Base-by-base conservation (phyloP, 2,888 invertebrate genomes). In the Notodonta dromedarius region DNA sequence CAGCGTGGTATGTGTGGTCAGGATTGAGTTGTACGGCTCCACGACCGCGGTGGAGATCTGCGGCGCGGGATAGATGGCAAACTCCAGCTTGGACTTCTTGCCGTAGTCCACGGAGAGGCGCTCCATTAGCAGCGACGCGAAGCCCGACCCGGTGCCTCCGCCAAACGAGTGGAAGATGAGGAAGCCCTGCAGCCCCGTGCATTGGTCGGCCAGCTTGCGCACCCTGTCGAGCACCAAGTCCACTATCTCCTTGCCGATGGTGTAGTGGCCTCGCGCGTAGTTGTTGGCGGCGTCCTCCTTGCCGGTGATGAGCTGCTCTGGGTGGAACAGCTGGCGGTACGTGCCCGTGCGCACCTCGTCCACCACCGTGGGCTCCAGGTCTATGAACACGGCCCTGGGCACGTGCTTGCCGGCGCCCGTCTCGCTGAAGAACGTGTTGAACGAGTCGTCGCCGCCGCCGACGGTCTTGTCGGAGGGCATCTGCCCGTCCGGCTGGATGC, bases 211-310 rank as follows among this genome's bases (percentile, higher is more conserved):
- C 79, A 97, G 91, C 87, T 97, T 98, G 67, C 98, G 95, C 71
- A 98, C 96, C 61, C 98, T 94, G 91, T 98, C 98, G 74, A 98
- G 93, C 6, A 98, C 98, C 67, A 98, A 94, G 82, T 98, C 98
- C 13, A 98, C 98, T 74, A 98, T 98, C 90, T 98, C 98, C 86
- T 97, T 97, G 76, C 98, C 99, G 83, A 99, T 97, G 58, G 98
- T 99, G 94, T 99, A 99, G 90, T 99, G 99, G 59, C 99, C 99
- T 79, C 99, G 95, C 44, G 99, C 99, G 82, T 99, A 99, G 91
- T 99, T 99, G 90, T 99, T 99, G 64, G 99, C 99, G 11, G 99
- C 98, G 84, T 98, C 98, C 90, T 98, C 98, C 88, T 99, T 99
- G 62, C 98, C 98, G 11, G 98, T 98, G 83, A 98, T 98, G 72